Conservation (phyloP, 2,113 vertebrate genomes). For the Motacilla tschutschensis region DNA sequence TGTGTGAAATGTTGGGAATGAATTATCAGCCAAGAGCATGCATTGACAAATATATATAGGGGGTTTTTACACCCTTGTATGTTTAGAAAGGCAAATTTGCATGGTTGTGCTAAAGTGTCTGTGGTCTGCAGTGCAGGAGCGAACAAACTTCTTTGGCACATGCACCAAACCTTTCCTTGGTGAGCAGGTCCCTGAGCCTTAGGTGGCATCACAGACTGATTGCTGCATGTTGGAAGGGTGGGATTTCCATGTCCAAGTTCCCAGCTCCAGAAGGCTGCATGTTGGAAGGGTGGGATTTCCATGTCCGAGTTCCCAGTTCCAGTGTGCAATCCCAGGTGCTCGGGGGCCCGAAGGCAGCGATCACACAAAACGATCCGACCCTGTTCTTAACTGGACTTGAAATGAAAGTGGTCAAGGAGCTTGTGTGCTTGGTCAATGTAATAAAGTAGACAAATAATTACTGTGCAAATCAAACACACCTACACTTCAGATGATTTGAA, state of each 20-base stretch:
- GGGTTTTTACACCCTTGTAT: constrained; percentile 1
- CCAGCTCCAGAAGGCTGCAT: not conserved
- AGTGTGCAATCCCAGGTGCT: constrained; percentile 3
- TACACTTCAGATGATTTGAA: constrained; percentile 83
- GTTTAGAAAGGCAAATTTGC: constrained; percentile 34
- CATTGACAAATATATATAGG: not conserved
- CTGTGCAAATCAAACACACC: constrained; percentile 82
- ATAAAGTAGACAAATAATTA: constrained; percentile 87
- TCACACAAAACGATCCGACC: constrained; percentile 48
- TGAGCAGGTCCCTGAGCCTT: not conserved
- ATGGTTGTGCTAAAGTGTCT: not conserved
- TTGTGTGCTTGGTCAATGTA: constrained; percentile 75
- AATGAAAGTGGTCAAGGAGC: constrained; percentile 76
- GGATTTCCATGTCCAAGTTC: not conserved
- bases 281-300: not conserved
- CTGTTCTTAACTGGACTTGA: constrained; percentile 74
- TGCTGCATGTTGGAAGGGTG: not conserved
- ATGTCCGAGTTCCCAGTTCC: not conserved
- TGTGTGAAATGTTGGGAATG: constrained; percentile 22
- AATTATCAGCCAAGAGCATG: not conserved
- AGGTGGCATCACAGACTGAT: not conserved
- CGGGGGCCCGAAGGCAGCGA: not conserved
- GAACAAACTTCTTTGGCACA: not conserved
- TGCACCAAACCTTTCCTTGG: not conserved
- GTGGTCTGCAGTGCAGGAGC: not conserved